phyloP scores from a whole-genome alignment of 2,888 invertebrate species.

The Cyclophora albipunctata region DNA sequence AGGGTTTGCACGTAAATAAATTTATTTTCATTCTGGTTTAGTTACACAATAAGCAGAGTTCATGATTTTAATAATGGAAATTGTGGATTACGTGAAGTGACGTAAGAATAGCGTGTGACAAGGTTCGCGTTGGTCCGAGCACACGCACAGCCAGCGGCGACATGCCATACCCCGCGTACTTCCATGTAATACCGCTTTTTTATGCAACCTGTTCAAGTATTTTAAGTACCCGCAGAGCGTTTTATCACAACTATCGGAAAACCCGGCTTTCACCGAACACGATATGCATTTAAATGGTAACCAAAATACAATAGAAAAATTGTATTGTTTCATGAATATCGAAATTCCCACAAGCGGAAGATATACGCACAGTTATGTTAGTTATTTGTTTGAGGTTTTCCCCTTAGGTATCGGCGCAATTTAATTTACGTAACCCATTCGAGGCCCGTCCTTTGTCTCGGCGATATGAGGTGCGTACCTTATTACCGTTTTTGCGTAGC shows the following conservation, averaged over 20 bases:
- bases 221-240: background rate
- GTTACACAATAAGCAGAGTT: slow-evolving; percentile 6
- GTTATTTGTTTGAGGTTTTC: slow-evolving; percentile 14
- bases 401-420: slow-evolving; percentile 8
- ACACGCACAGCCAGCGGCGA: slow-evolving; percentile 14
- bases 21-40: slow-evolving; percentile 8
- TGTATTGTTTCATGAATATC: slow-evolving; percentile 6
- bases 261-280: too few species aligned
- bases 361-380: slow-evolving; percentile 3
- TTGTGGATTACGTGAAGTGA: slow-evolving; percentile 26
- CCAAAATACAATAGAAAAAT: slow-evolving; percentile 8
- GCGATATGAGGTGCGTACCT: slow-evolving; percentile 17
- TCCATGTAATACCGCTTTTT: slow-evolving; percentile 12
- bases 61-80: slow-evolving; percentile 26
- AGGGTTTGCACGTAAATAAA: slow-evolving; percentile 25
- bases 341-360: slow-evolving; percentile 6
- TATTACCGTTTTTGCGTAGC: slow-evolving; percentile 20
- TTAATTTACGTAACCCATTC: slow-evolving; percentile 13
- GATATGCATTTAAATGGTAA: slow-evolving; percentile 8
- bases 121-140: slow-evolving; percentile 15
- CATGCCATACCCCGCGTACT: slow-evolving; percentile 18
- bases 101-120: slow-evolving; percentile 41
- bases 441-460: slow-evolving; percentile 22
- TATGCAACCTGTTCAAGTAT: slow-evolving; percentile 2
- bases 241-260: slow-evolving; percentile 7